Percentiles rank a stretch among this genome's conserved stretches.
These are phyloP conservation scores for Lanistes nyassanus DNA, from an alignment of 1,140 invertebrate species.

Conservation along the genomic window DNA sequence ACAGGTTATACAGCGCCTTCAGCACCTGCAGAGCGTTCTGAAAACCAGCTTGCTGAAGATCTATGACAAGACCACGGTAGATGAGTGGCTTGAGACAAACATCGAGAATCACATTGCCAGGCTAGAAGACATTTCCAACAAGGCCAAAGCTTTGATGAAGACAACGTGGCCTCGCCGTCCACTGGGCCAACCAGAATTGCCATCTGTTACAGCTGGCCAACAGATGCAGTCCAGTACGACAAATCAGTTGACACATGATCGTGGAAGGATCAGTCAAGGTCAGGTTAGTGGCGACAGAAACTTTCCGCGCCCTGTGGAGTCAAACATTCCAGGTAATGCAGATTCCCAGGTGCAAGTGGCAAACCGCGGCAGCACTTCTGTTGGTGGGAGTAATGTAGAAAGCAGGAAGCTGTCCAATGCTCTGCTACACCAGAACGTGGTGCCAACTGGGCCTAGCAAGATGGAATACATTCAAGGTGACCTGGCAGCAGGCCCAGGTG, in stretches of 20 bases:
- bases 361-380: too few relatives aligned
- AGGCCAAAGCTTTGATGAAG: conserved; percentile 16
- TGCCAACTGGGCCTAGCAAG: too few relatives aligned
- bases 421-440: too few relatives aligned
- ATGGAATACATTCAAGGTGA: too few relatives aligned
- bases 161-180: conserved; percentile 26
- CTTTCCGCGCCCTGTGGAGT: too few relatives aligned
- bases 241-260: background rate
- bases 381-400: too few relatives aligned
- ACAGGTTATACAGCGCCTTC: too few relatives aligned
- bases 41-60: background rate
- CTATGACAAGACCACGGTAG: conserved; percentile 23
- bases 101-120: conserved; percentile 13
- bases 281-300: background rate
- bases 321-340: too few relatives aligned
- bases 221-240: background rate
- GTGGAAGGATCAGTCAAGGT: background rate
- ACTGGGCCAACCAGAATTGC: background rate
- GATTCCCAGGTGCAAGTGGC: too few relatives aligned
- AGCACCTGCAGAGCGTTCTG: background rate
- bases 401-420: too few relatives aligned
- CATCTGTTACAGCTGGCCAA: background rate
- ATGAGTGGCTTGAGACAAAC: conserved; percentile 39
- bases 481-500: too few relatives aligned
- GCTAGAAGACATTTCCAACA: conserved; percentile 14